Percentiles rank a stretch among this genome's conserved stretches.
These are phyloP conservation scores for Lanistes nyassanus DNA, from an alignment of 1,140 invertebrate genomes.

Conservation along the genomic window DNA sequence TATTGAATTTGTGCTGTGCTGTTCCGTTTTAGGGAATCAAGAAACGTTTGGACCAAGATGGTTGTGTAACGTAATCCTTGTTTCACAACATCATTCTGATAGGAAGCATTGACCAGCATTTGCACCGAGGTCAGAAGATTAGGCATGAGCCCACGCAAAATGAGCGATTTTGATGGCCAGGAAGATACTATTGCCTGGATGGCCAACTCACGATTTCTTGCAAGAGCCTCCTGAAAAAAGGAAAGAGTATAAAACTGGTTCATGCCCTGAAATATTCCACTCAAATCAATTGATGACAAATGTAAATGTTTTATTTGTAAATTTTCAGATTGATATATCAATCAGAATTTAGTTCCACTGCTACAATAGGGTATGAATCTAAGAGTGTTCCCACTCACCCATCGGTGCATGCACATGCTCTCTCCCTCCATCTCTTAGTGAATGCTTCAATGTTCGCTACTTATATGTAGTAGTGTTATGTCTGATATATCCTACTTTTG, in stretches of 20 bases:
- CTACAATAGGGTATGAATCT: too few species aligned
- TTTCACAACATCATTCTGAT: constrained; percentile 44
- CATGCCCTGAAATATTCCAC: too few species aligned
- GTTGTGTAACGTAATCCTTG: constrained; percentile 56
- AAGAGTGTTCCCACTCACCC: too few species aligned
- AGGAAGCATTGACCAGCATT: constrained; percentile 42
- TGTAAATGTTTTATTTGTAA: too few species aligned
- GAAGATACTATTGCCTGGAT: constrained; percentile 47
- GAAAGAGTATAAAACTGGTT: neutral
- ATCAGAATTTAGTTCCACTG: too few species aligned
- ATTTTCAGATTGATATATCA: too few species aligned
- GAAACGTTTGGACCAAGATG: constrained; percentile 51
- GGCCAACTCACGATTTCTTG: constrained; percentile 44
- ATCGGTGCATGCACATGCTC: too few species aligned
- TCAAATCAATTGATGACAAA: too few species aligned
- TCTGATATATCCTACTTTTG: too few species aligned
- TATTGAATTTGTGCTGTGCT: constrained; percentile 42
- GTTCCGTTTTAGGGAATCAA: constrained; percentile 49
- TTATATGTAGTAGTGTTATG: too few species aligned
- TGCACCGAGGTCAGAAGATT: constrained; percentile 44
- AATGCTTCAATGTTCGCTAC: too few species aligned
- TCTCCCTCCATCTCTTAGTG: too few species aligned
- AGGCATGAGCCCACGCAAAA: constrained; percentile 47
- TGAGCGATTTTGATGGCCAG: constrained; percentile 50
- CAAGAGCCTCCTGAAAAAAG: constrained; percentile 6